Percentiles rank a stretch among this genome's conserved stretches.
Conservation (phyloP, 2,113 vertebrate genomes). For the Mirza zaza region DNA sequence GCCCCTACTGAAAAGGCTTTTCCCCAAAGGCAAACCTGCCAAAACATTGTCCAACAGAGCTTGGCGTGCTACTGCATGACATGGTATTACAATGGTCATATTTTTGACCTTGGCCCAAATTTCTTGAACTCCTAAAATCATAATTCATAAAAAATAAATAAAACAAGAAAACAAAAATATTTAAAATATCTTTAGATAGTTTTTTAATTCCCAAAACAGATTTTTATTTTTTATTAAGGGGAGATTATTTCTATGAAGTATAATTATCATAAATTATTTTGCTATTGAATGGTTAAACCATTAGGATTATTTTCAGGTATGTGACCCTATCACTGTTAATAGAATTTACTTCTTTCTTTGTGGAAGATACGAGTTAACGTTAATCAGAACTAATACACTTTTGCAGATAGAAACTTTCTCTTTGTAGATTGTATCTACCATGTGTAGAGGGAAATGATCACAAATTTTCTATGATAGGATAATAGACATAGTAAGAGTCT, state of each 20-base stretch:
- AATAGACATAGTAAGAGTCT: neutral
- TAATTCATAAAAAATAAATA: neutral
- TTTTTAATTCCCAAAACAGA: neutral
- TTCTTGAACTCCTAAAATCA: neutral
- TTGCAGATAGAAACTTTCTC: neutral
- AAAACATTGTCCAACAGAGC: neutral
- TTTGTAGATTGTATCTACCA: neutral
- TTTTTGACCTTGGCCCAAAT: neutral
- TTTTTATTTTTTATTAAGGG: neutral
- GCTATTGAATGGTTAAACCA: neutral
- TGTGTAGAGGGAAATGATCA: neutral
- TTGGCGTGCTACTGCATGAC: neutral
- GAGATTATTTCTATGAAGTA: neutral
- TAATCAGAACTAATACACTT: neutral
- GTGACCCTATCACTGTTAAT: neutral
- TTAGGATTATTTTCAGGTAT: neutral
- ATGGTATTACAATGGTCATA: neutral
- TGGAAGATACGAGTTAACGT: neutral
- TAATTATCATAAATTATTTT: neutral
- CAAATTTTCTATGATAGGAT: neutral
- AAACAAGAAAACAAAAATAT: neutral
- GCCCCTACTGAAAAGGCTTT: rapidly evolving
- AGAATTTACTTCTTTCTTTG: neutral
- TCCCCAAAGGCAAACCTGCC: neutral
- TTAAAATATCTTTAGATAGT: neutral